Percentiles rank a stretch among this genome's conserved stretches.
These are phyloP conservation scores for Spodoptera picta DNA, from an alignment of 2,888 invertebrate genomes.

Conservation along the genomic window DNA sequence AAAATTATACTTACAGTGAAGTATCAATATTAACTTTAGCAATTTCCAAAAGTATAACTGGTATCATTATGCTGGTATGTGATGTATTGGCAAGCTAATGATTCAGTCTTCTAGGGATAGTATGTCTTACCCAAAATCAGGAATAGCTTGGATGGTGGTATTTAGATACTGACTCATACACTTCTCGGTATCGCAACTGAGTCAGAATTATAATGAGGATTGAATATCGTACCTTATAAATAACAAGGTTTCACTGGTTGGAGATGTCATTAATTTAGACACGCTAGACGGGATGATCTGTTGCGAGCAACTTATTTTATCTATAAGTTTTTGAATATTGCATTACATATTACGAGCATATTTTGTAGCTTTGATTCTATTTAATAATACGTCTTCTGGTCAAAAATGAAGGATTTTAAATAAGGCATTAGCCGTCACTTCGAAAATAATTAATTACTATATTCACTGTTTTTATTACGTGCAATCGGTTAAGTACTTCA, in stretches of 20 bases:
- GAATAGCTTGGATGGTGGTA: slow-evolving; percentile 10
- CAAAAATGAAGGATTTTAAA: too few relatives aligned
- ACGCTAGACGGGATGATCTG: background rate
- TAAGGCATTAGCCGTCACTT: too few relatives aligned
- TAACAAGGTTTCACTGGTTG: background rate
- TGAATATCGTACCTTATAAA: background rate
- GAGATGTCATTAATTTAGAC: background rate
- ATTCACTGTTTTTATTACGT: too few relatives aligned
- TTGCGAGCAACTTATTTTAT: background rate
- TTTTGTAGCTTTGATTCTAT: too few relatives aligned
- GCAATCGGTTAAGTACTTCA: too few relatives aligned
- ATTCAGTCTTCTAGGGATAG: slow-evolving; percentile 11
- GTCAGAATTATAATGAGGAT: slow-evolving; percentile 9
- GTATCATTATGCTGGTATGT: background rate
- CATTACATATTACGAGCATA: too few relatives aligned
- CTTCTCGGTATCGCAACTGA: slow-evolving; percentile 13
- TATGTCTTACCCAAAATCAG: slow-evolving; percentile 8
- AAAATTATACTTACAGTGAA: too few relatives aligned
- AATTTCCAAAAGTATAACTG: background rate
- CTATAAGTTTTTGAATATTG: background rate
- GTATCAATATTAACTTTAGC: too few relatives aligned
- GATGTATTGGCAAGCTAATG: background rate
- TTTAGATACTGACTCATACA: slow-evolving; percentile 28
- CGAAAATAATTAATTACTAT: too few relatives aligned
- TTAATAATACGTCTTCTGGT: too few relatives aligned